Evolutionary conservation across 2,797 vertebrate genomes (phyloP).

Genomic region (Cossypha niveicapilla): DNA sequence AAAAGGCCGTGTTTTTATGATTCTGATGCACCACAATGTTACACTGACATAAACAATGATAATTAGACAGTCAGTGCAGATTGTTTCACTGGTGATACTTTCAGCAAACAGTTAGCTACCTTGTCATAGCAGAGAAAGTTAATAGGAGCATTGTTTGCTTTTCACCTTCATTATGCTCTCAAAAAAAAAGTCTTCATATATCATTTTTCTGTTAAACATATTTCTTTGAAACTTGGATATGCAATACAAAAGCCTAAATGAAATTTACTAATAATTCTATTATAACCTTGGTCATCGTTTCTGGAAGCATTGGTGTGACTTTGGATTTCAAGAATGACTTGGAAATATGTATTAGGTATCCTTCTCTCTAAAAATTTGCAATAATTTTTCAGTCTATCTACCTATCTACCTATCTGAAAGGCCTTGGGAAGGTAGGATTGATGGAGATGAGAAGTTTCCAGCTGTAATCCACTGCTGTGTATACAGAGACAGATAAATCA

Average conservation of each 20-base stretch:
- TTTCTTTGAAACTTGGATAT: background rate
- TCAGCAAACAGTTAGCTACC: background rate
- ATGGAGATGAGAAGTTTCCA: background rate
- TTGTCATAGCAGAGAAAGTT: background rate
- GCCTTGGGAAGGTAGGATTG: background rate
- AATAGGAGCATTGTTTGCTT: background rate
- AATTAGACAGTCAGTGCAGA: background rate
- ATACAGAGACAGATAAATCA: background rate
- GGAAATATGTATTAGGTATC: background rate
- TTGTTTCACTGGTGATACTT: background rate
- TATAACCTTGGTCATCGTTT: background rate
- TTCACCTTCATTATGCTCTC: background rate
- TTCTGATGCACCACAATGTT: background rate
- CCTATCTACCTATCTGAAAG: background rate
- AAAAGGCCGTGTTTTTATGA: background rate
- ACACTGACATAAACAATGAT: background rate
- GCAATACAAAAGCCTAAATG: background rate
- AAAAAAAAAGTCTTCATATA: background rate
- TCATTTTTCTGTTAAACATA: background rate
- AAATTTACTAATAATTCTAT: background rate
- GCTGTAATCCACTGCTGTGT: background rate
- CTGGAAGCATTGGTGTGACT: background rate
- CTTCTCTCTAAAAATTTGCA: background rate
- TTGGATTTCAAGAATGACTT: background rate
- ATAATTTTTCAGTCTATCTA: background rate